These are phyloP conservation scores for Sylvilagus floridanus DNA, from an alignment of 2,797 vertebrate genomes.

Conservation along the genomic window DNA sequence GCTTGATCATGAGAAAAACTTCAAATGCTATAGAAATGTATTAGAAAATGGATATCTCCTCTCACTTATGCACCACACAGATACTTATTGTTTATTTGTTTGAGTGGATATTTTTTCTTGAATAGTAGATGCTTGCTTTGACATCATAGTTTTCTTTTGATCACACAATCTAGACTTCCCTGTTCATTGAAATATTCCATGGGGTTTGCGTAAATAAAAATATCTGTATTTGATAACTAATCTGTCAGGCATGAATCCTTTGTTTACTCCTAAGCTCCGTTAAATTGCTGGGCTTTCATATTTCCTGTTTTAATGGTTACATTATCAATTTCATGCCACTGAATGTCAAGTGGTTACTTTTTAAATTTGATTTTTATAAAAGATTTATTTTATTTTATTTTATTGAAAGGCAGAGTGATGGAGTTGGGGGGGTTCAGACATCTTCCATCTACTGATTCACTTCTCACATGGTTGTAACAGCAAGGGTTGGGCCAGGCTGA, in stretches of 20 bases:
- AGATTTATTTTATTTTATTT: too few species aligned
- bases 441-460: too few species aligned
- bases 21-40: background rate
- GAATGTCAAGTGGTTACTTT: background rate
- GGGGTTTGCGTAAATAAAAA: conserved; percentile 32
- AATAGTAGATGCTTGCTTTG: conserved; percentile 26
- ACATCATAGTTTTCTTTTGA: conserved; percentile 67
- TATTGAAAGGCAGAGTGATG: too few species aligned
- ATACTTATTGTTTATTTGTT: background rate
- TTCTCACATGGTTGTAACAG: too few species aligned
- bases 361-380: background rate
- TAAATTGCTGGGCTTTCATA: conserved; percentile 81
- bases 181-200: background rate
- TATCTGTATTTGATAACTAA: conserved; percentile 65
- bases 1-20: background rate
- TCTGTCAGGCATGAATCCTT: conserved; percentile 58
- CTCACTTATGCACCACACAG: background rate
- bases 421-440: too few species aligned
- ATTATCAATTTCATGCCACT: conserved; percentile 83
- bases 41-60: conserved; percentile 17
- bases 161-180: background rate
- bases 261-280: conserved; percentile 80
- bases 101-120: conserved; percentile 43
- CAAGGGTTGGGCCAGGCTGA: too few species aligned
- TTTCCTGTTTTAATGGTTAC: conserved; percentile 79